These are phyloP conservation scores for Lamprologus tigripictilis DNA, from an alignment of 2,113 vertebrate species.

Conservation along the genomic window DNA sequence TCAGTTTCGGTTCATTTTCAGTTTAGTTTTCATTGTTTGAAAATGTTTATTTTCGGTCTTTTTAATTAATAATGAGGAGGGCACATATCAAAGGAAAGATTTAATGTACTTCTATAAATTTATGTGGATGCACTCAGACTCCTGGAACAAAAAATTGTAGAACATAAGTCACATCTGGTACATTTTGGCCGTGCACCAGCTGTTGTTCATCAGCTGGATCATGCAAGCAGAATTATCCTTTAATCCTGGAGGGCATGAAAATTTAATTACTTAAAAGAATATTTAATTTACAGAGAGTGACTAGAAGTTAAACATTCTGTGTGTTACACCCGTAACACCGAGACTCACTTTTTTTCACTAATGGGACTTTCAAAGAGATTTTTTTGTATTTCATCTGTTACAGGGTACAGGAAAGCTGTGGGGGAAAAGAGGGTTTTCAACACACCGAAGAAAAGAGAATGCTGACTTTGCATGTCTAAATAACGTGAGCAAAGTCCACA, in stretches of 20 bases:
- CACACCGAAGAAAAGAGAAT: not conserved
- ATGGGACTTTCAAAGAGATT: not conserved
- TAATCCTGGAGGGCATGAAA: not conserved
- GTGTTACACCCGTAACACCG: not conserved
- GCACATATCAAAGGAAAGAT: not conserved
- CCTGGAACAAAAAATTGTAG: not conserved
- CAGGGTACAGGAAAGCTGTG: not conserved
- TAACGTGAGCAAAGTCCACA: slow-evolving; percentile 43
- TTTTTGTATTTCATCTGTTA: not conserved
- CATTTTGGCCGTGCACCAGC: not conserved
- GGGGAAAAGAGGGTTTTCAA: not conserved
- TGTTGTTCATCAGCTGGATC: not conserved
- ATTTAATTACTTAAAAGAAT: not conserved
- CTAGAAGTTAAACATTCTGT: not conserved
- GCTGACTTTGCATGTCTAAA: not conserved
- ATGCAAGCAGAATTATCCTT: not conserved
- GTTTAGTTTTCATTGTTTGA: not conserved
- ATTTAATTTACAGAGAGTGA: not conserved
- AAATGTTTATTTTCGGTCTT: not conserved
- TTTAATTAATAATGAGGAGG: not conserved
- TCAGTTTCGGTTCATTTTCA: not conserved
- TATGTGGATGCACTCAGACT: not conserved
- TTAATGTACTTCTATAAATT: not conserved
- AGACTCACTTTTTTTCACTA: not conserved
- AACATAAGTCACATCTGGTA: not conserved